These are phyloP conservation scores for Hippocampus barbouri DNA, from an alignment of 2,113 vertebrate genomes.

Conservation along the genomic window DNA sequence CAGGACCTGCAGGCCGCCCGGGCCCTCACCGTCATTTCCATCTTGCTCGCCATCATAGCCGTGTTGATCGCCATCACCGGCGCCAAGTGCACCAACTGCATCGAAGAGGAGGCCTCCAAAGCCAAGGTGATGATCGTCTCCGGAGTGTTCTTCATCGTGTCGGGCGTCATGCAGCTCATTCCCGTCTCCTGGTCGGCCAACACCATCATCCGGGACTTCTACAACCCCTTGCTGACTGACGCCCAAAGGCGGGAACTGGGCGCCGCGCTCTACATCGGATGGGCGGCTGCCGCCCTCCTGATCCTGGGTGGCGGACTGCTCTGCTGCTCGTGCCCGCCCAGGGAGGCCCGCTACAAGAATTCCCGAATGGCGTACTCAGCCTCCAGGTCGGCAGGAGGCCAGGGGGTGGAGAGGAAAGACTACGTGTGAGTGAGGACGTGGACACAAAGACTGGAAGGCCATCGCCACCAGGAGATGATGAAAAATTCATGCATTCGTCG, in stretches of 20 bases:
- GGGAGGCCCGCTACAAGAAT: slow-evolving; percentile 63
- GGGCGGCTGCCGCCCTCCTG: slow-evolving; percentile 66
- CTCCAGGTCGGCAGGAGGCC: slow-evolving; percentile 54
- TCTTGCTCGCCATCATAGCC: slow-evolving; percentile 68
- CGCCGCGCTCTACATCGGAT: slow-evolving; percentile 71
- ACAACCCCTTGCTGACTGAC: slow-evolving; percentile 67
- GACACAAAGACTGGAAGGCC: neutral
- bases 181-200: slow-evolving; percentile 74
- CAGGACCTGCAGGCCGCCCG: slow-evolving; percentile 73
- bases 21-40: slow-evolving; percentile 73
- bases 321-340: slow-evolving; percentile 73
- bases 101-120: slow-evolving; percentile 72
- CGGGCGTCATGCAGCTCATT: slow-evolving; percentile 73
- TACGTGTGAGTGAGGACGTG: slow-evolving; percentile 59
- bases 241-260: slow-evolving; percentile 71
- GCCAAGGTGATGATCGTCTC: slow-evolving; percentile 74
- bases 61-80: slow-evolving; percentile 70
- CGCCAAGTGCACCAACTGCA: slow-evolving; percentile 77
- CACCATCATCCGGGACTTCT: slow-evolving; percentile 75
- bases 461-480: slow-evolving; percentile 11
- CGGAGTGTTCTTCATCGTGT: slow-evolving; percentile 70
- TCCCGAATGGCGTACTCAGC: slow-evolving; percentile 68
- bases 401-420: slow-evolving; percentile 68
- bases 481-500: neutral
- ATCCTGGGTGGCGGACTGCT: slow-evolving; percentile 68